Percentiles rank a stretch among this genome's conserved stretches.
Evolutionary conservation across 2,888 invertebrate genomes (phyloP).

Genomic region (Tipula confusa): DNA sequence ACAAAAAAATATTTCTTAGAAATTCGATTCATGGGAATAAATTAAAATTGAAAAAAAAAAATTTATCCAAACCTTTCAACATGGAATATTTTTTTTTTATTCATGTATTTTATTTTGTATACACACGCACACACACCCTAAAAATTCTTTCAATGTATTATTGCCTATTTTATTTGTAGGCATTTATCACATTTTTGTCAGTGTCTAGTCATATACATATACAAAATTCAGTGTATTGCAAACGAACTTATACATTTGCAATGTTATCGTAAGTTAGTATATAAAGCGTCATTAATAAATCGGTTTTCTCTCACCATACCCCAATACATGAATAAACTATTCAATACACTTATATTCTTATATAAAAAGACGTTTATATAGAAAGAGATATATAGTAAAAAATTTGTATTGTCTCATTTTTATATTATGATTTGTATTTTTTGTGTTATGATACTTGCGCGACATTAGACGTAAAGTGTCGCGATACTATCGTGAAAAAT

Average conservation of each 20-base stretch:
- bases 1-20: constrained; percentile 33
- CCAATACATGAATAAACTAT: no score
- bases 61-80: constrained; percentile 32
- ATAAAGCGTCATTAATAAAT: constrained; percentile 12
- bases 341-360: neutral
- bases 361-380: neutral
- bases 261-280: neutral
- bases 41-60: constrained; percentile 31
- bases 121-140: neutral
- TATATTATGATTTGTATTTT: neutral
- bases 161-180: neutral
- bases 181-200: constrained; percentile 3
- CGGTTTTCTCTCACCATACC: neutral
- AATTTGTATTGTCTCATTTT: neutral
- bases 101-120: neutral
- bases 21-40: constrained; percentile 34
- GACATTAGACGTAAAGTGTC: neutral
- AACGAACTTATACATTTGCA: neutral
- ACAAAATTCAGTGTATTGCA: neutral
- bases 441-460: neutral
- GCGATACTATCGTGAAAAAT: neutral
- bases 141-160: neutral
- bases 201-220: constrained; percentile 4
- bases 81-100: constrained; percentile 26
- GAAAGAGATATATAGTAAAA: neutral